Evolutionary conservation across 2,888 invertebrate genomes (phyloP), one percentile per base, ranked within the genome.

Genomic region (Onchidella celtica): DNA sequence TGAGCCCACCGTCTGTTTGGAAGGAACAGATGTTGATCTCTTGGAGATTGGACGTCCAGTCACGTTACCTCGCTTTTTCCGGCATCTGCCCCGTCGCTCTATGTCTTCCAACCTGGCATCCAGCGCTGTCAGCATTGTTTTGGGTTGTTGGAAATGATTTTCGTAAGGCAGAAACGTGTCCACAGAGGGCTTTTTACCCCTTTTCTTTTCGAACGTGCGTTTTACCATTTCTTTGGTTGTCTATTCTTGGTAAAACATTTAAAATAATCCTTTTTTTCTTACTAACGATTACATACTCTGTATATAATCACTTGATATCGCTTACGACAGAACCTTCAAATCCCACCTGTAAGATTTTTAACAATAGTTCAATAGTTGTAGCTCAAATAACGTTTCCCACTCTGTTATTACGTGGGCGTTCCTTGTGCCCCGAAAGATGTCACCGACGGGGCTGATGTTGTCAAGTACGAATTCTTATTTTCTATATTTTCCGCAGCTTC

Each of bases 61-160:
- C 1, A 27, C 47, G 17, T 0, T 24, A 47, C 32, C 57, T 17
- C 32, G 21, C 55, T 34, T 76, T 47, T n/a, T 65, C 4, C 76
- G 76, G 47, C 66, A 24, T 14, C 76, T 38, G n/a, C 21, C 32
- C 11, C 65, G 40, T 0, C 76, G 24, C 34, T 76, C 76, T 3
- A 76, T 24, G 32, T 65, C 76, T 3, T 24, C 17, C 6, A 76
- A n/a, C 24, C 76, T 36, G 3, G 55, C 65, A 47, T 76, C 76
- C 14, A 76, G 47, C 1, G 65, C 76, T 1, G 76, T 11, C 4
- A 76, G 66, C 24, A 55, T 29, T 11, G 29, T 40, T 11, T 57
- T 29, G 3, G 47, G 6, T n/a, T 34, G 29, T 9, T 27, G 21
- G 0, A 47, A 29, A 17, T 9, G 17, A 29, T 29, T 21, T 2